Conservation (phyloP, 2,888 invertebrate species). For the Drosophila diplacantha region DNA sequence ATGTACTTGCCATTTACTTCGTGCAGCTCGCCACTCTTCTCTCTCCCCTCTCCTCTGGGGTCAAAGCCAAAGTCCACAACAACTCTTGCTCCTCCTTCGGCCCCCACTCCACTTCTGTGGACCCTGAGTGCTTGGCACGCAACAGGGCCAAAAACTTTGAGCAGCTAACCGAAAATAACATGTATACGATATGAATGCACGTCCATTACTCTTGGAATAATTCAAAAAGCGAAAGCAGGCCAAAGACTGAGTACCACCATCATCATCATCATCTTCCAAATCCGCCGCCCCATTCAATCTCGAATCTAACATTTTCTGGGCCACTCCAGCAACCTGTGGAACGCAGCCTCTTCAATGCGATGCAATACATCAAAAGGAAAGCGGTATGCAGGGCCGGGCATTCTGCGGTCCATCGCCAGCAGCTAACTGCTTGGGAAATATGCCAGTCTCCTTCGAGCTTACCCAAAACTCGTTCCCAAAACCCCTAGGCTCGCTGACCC, state of each 20-base stretch:
- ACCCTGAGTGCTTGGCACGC: constrained; percentile 35
- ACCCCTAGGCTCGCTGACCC: constrained; percentile 6
- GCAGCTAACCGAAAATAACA: constrained; percentile 46
- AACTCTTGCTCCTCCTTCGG: constrained; percentile 11
- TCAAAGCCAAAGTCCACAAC: constrained; percentile 64
- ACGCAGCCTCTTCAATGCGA: constrained; percentile 70
- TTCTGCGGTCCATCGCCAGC: constrained; percentile 48
- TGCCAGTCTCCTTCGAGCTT: constrained; percentile 21
- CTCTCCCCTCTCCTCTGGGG: constrained; percentile 19
- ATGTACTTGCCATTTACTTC: constrained; percentile 45
- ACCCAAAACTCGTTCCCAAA: constrained; percentile 6
- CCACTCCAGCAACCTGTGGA: constrained; percentile 72
- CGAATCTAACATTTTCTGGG: constrained; percentile 26
- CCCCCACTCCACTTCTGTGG: constrained; percentile 13
- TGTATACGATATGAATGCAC: constrained; percentile 34
- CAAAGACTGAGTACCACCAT: constrained; percentile 17
- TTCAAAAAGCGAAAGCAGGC: constrained; percentile 31
- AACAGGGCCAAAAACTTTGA: constrained; percentile 41
- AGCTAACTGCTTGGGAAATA: constrained; percentile 46
- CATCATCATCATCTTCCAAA: constrained; percentile 6
- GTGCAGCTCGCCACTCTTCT: constrained; percentile 1
- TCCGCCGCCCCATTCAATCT: constrained; percentile 17
- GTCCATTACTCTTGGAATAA: constrained; percentile 32
- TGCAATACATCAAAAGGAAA: constrained; percentile 75
- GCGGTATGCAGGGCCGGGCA: constrained; percentile 63